Evolutionary conservation across 1,140 invertebrate genomes (phyloP).

Genomic region (Stenopsyche tienmushanensis): DNA sequence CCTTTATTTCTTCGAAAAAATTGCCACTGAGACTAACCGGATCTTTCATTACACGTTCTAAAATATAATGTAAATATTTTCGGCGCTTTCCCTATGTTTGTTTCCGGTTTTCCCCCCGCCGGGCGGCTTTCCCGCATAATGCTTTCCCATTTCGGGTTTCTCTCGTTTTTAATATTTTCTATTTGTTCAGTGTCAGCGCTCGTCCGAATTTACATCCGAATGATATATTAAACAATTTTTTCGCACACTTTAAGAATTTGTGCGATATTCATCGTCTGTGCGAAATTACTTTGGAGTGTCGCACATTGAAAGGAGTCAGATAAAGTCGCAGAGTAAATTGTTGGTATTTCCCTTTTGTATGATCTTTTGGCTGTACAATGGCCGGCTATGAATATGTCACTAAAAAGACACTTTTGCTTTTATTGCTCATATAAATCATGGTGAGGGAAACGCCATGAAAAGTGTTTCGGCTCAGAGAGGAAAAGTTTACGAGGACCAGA

Average conservation of each 20-base stretch:
- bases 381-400: neutral
- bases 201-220: neutral
- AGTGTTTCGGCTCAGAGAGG: neutral
- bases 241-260: no score
- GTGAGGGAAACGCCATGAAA: neutral
- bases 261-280: no score
- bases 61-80: constrained; percentile 28
- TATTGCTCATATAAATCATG: constrained; percentile 9
- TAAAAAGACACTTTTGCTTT: constrained; percentile 6
- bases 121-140: neutral
- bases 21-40: constrained; percentile 20
- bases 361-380: neutral
- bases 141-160: neutral
- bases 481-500: neutral
- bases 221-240: no score
- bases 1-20: neutral
- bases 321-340: no score
- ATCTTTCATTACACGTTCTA: constrained; percentile 20
- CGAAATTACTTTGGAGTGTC: no score
- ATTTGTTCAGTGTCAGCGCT: neutral
- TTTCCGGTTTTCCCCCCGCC: neutral
- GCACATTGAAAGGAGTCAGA: no score
- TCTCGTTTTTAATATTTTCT: neutral
- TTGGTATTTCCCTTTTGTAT: neutral
- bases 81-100: neutral